Conservation (phyloP, 92 coral and sea anemone species). For the Plumapathes pennacea region DNA sequence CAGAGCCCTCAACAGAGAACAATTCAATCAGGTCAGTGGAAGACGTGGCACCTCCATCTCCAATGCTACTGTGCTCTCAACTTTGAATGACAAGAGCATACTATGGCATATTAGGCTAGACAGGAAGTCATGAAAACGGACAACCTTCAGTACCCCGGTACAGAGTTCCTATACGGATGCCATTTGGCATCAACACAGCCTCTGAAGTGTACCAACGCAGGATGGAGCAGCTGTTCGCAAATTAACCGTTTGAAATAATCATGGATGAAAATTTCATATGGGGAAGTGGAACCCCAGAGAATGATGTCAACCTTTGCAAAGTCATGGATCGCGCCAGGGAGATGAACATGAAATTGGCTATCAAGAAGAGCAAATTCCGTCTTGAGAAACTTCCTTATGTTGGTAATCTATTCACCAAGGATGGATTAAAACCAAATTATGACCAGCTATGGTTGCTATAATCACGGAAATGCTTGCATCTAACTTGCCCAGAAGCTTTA, state of each 20-base stretch:
- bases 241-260: constrained; percentile 13
- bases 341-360: constrained; percentile 8
- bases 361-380: constrained; percentile 32
- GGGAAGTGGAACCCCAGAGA: constrained; percentile 11
- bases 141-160: constrained; percentile 36
- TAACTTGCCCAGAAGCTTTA: constrained; percentile 18
- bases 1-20: constrained; percentile 30
- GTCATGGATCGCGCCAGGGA: constrained; percentile 13
- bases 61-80: constrained; percentile 36
- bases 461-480: no score
- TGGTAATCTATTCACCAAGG: constrained; percentile 26
- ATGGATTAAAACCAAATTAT: not conserved
- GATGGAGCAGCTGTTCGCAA: constrained; percentile 21
- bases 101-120: constrained; percentile 24
- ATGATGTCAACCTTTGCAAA: constrained; percentile 11
- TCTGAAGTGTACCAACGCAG: constrained; percentile 6
- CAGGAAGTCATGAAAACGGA: constrained; percentile 9
- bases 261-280: constrained; percentile 15
- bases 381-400: constrained; percentile 21
- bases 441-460: no score
- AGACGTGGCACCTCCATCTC: constrained; percentile 38
- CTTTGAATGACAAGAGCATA: constrained; percentile 24
- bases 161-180: constrained; percentile 22
- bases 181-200: constrained; percentile 13
- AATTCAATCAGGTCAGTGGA: constrained; percentile 34